Evolutionary conservation across 2,888 invertebrate genomes (phyloP).

Genomic region (Operophtera brumata): DNA sequence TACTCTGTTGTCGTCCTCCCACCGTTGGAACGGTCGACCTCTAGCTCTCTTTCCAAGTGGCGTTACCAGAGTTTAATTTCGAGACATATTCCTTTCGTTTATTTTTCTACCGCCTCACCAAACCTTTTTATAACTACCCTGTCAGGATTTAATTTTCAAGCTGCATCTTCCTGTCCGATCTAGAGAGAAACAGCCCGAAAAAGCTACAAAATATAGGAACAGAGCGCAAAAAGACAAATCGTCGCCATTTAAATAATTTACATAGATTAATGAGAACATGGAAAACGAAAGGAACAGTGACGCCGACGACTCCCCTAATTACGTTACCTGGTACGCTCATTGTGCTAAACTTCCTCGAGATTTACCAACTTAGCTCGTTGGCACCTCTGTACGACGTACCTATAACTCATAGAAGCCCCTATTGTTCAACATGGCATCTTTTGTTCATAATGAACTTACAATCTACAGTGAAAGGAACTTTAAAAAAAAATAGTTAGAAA

Average conservation of each 20-base stretch:
- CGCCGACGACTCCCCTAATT: slow-evolving; percentile 3
- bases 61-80: no score
- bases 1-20: no score
- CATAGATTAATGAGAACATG: slow-evolving; percentile 19
- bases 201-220: slow-evolving; percentile 21
- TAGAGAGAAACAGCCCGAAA: no score
- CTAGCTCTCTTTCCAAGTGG: no score
- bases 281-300: slow-evolving; percentile 3
- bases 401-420: background rate
- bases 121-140: no score
- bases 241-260: slow-evolving; percentile 32
- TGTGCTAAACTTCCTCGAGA: slow-evolving; percentile 7
- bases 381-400: slow-evolving; percentile 6
- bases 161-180: no score
- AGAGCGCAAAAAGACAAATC: slow-evolving; percentile 30
- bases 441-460: background rate
- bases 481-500: background rate
- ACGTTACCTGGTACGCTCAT: slow-evolving; percentile 9
- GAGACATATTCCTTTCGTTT: no score
- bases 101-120: no score
- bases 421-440: background rate
- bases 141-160: no score
- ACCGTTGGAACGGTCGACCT: no score
- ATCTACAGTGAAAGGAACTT: background rate
- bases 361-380: slow-evolving; percentile 9